A percentile compares a stretch with the other conserved stretches of the same genome.
phyloP scores from a whole-genome alignment of 1,140 invertebrate genomes.

The Drosophila yakuba region DNA sequence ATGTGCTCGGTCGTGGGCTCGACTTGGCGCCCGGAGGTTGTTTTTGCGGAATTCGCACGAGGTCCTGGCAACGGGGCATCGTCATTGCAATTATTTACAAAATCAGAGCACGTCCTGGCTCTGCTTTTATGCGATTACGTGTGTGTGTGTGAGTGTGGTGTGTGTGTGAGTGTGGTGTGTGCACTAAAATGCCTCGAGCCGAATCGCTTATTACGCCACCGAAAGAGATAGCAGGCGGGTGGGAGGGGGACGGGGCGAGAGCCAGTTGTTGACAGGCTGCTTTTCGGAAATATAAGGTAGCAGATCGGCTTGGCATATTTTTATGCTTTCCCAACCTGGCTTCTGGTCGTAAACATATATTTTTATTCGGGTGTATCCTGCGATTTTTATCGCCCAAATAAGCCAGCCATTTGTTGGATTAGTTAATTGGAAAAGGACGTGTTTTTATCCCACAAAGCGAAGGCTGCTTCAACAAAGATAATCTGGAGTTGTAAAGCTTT shows the following conservation, averaged over 20 bases:
- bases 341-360: conserved; percentile 6
- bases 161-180: conserved; percentile 30
- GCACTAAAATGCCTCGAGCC: conserved; percentile 74
- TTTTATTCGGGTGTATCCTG: conserved; percentile 8
- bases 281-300: conserved; percentile 1
- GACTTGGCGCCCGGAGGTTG: conserved; percentile 51
- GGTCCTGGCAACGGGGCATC: conserved; percentile 30
- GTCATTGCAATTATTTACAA: conserved; percentile 81
- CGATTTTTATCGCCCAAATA: conserved; percentile 20
- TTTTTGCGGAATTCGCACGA: conserved; percentile 20
- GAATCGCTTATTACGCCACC: conserved; percentile 69
- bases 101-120: conserved; percentile 78
- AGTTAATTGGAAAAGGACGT: conserved; percentile 17
- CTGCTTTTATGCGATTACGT: conserved; percentile 78
- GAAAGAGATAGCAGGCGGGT: conserved; percentile 14
- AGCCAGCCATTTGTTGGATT: conserved; percentile 3
- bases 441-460: neutral
- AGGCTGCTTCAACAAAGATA: neutral
- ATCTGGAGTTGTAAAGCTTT: neutral
- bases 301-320: neutral
- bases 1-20: conserved; percentile 55
- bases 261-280: conserved; percentile 55
- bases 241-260: conserved; percentile 4
- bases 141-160: conserved; percentile 2
- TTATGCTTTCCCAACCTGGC: neutral